phyloP scores from a whole-genome alignment of 2,797 vertebrate species.

The Argentina silus region DNA sequence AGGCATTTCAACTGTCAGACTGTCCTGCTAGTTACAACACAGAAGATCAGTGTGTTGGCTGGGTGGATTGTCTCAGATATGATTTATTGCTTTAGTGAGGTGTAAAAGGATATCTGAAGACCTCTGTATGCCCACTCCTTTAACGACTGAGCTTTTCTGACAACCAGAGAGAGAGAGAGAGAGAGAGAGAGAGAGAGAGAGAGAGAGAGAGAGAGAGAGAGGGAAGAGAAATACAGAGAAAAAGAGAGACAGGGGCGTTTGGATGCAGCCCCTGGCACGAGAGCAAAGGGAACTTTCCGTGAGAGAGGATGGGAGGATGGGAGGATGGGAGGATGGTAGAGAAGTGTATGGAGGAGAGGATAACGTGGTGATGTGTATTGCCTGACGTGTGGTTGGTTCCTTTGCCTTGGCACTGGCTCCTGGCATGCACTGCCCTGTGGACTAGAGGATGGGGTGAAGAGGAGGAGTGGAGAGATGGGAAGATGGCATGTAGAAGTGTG shows the following conservation, averaged over 20 bases:
- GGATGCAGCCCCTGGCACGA: conserved; percentile 52
- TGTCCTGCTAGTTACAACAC: conserved; percentile 21
- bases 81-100: conserved; percentile 50
- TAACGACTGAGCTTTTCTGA: neutral
- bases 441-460: neutral
- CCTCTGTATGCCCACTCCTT: neutral
- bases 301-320: conserved; percentile 44
- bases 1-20: conserved; percentile 32
- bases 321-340: conserved; percentile 36
- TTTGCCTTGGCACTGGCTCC: neutral
- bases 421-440: neutral
- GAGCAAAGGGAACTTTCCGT: conserved; percentile 49
- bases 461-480: conserved; percentile 43
- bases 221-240: neutral
- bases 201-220: conserved; percentile 10
- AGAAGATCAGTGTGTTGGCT: conserved; percentile 4
- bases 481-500: conserved; percentile 39
- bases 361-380: conserved; percentile 24
- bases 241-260: conserved; percentile 18
- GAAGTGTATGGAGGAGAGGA: conserved; percentile 5
- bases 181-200: conserved; percentile 4
- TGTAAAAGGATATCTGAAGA: conserved; percentile 47
- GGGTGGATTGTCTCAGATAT: conserved; percentile 20
- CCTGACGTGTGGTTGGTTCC: neutral
- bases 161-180: neutral